Evolutionary conservation across 2,888 invertebrate species (phyloP).

Genomic region (Tribolium freemani): DNA sequence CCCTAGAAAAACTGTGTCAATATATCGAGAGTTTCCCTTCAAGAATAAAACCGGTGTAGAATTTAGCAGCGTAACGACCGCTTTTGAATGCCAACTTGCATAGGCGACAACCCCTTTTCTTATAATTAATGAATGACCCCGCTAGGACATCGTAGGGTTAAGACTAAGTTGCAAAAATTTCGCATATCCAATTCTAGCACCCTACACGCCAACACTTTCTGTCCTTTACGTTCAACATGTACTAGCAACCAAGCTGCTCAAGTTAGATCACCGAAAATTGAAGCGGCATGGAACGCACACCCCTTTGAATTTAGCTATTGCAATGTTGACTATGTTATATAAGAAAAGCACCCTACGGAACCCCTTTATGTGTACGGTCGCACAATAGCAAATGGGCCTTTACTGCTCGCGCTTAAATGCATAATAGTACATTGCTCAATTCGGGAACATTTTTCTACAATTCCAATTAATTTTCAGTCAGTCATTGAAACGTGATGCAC

Average conservation of each 20-base stretch:
- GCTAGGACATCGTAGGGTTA: slow-evolving; percentile 54
- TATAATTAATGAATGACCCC: slow-evolving; percentile 59
- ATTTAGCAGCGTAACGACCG: slow-evolving; percentile 9
- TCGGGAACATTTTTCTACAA: not conserved
- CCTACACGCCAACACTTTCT: slow-evolving; percentile 8
- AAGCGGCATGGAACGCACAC: slow-evolving; percentile 50
- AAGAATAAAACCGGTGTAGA: slow-evolving; percentile 24
- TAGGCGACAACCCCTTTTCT: slow-evolving; percentile 53
- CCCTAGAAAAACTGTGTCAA: slow-evolving; percentile 15
- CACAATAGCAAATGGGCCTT: slow-evolving; percentile 51
- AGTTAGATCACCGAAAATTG: slow-evolving; percentile 41
- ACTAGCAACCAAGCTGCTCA: slow-evolving; percentile 17
- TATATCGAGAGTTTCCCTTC: slow-evolving; percentile 8
- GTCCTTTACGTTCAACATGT: slow-evolving; percentile 6
- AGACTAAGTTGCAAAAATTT: slow-evolving; percentile 52
- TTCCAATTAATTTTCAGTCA: slow-evolving; percentile 7
- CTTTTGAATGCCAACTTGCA: slow-evolving; percentile 45
- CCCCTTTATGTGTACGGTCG: slow-evolving; percentile 54
- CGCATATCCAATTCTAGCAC: slow-evolving; percentile 3
- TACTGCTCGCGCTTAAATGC: not conserved
- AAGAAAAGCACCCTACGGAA: slow-evolving; percentile 56
- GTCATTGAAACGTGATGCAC: not conserved
- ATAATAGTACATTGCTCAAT: slow-evolving; percentile 3
- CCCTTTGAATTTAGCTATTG: slow-evolving; percentile 57
- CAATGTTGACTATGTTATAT: slow-evolving; percentile 55